Evolutionary conservation across 2,113 vertebrate species (phyloP).

Genomic region (Pelodiscus sinensis): DNA sequence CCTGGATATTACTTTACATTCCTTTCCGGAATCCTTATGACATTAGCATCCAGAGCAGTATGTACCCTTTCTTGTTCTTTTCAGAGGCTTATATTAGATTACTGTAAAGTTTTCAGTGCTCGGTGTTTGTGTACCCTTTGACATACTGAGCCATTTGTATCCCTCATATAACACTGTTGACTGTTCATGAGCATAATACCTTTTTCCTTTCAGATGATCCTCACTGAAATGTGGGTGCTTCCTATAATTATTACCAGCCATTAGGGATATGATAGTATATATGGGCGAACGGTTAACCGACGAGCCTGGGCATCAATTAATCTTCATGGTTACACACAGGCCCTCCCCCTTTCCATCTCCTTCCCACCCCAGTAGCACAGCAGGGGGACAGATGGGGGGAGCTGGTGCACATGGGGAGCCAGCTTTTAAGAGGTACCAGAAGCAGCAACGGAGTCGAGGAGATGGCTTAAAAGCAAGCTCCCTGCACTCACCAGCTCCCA

Average conservation of each 20-base stretch:
- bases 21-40: conserved; percentile 93
- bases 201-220: background rate
- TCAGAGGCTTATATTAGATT: background rate
- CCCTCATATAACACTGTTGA: background rate
- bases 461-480: too few relatives aligned
- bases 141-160: background rate
- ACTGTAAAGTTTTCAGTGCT: background rate
- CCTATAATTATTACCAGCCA: background rate
- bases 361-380: too few relatives aligned
- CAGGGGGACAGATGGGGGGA: too few relatives aligned
- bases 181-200: background rate
- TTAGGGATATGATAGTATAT: too few relatives aligned
- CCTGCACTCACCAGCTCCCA: too few relatives aligned
- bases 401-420: too few relatives aligned
- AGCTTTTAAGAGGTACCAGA: too few relatives aligned
- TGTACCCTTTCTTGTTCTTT: conserved; percentile 75
- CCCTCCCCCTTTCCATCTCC: too few relatives aligned
- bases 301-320: too few relatives aligned
- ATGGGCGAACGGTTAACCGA: too few relatives aligned
- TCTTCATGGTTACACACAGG: too few relatives aligned
- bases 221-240: background rate
- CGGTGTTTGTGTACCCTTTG: background rate
- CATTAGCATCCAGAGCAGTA: conserved; percentile 89
- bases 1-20: conserved; percentile 99
- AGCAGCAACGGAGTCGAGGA: too few relatives aligned